Conservation (phyloP, 2,888 invertebrate species). For the Drosophila planitibia region DNA sequence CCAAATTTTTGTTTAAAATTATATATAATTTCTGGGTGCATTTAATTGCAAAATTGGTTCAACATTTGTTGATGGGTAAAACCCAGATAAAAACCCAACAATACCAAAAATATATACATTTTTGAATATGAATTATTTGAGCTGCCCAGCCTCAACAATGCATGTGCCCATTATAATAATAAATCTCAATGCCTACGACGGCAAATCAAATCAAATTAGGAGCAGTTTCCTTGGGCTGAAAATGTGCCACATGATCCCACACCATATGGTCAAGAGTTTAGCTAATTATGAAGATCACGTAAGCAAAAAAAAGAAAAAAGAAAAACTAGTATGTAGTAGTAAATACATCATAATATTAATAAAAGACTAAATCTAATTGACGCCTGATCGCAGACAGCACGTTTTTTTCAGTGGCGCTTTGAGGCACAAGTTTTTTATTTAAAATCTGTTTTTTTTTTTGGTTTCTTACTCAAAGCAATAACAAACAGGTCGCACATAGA, state of each 20-base stretch:
- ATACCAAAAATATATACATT: not conserved
- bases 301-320: conserved; percentile 34
- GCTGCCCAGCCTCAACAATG: not conserved
- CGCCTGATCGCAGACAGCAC: conserved; percentile 63
- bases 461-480: conserved; percentile 17
- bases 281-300: conserved; percentile 70
- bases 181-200: conserved; percentile 51
- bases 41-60: not conserved
- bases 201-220: conserved; percentile 32
- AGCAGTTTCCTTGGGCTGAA: conserved; percentile 18
- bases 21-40: not conserved
- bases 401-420: conserved; percentile 60
- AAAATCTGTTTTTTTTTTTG: not conserved
- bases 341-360: conserved; percentile 49
- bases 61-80: not conserved
- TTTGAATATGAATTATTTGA: not conserved
- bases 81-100: not conserved
- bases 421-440: conserved; percentile 30
- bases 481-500: conserved; percentile 20
- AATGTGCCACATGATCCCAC: conserved; percentile 13
- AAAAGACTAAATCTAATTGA: conserved; percentile 73
- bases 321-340: conserved; percentile 11
- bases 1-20: fast-evolving
- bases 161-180: conserved; percentile 46
- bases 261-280: conserved; percentile 69